Evolutionary conservation across 1,140 invertebrate species (phyloP), one percentile per base, ranked within the genome.

Genomic region (Bombus difficillimus): DNA sequence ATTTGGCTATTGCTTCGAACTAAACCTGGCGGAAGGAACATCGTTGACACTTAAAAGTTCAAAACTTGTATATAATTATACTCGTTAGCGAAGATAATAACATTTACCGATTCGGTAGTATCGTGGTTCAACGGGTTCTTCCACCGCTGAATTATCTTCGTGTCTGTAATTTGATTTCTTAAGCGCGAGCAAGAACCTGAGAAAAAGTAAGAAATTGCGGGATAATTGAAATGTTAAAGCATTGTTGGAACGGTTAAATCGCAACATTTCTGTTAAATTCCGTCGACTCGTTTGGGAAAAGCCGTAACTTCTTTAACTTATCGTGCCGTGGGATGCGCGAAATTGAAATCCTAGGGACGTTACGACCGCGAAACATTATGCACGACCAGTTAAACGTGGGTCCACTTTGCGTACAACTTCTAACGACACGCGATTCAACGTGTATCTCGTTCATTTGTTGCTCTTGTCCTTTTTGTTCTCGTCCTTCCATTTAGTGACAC

Each of bases 381-480:
- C 43, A 59, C n/a, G 47, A 25, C 28, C 47, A n/a, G 84, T 76
- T 69, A 76, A 89, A 89, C 64, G 64, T 28, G 74, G 77, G 75
- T 6, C 25, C 59, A 64, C 68, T 85, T 83, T 66, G 59, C 73
- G 85, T 68, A 43, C 32, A 83, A 88, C 57, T 85, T 73, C 25
- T 69, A 85, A 85, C 88, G 88, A 87, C 83, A 47, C 81, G 84
- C 89, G 81, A 90, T 80, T 87, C 88, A 77, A 73, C 77, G 18
- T 37, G 25, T 53, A 53, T 6, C 18, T 53, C 47, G 47, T 53
- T 22, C 34, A 28, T 75, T 71, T 34, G 76, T 66, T 53, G 37
- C 69, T 76, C 32, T 39, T 69, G 57, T 62, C 34, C n/a, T 39
- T 34, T 57, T 59, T 74, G 28, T 37, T 34, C 25, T 76, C 22